These are phyloP conservation scores for Lasioglossum baleicum DNA, from an alignment of 1,140 invertebrate genomes.

Conservation along the genomic window DNA sequence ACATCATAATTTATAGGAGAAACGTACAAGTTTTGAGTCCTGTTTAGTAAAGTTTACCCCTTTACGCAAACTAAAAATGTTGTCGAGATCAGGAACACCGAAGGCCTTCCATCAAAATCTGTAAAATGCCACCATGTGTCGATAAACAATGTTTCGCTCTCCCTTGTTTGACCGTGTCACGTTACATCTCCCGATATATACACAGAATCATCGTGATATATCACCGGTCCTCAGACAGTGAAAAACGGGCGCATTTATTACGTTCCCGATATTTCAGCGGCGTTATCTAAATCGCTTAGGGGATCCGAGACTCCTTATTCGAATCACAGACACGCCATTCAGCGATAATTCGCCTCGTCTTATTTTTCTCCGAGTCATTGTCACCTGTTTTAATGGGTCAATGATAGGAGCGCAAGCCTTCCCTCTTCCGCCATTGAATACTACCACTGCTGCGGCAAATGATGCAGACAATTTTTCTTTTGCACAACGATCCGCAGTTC, in stretches of 20 bases:
- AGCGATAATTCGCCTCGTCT: not conserved
- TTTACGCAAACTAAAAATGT: too few relatives aligned
- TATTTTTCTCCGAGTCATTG: slow-evolving; percentile 18
- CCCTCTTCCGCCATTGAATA: slow-evolving; percentile 16
- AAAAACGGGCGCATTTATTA: not conserved
- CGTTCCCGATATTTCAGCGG: slow-evolving; percentile 8
- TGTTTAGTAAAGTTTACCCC: too few relatives aligned
- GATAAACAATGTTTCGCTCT: too few relatives aligned
- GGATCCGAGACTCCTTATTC: not conserved
- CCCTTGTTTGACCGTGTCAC: not conserved
- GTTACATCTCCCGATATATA: not conserved
- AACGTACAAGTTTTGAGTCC: too few relatives aligned
- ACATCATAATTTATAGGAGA: too few relatives aligned
- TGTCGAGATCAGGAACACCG: too few relatives aligned
- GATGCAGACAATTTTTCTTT: too few relatives aligned
- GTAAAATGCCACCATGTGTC: too few relatives aligned
- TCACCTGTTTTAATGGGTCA: slow-evolving; percentile 24
- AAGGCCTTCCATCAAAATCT: too few relatives aligned
- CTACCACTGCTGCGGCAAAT: too few relatives aligned
- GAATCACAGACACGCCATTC: not conserved
- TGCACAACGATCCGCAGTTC: too few relatives aligned
- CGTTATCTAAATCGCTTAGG: slow-evolving; percentile 24
- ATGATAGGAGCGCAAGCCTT: not conserved
- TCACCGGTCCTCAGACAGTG: not conserved
- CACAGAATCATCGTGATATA: not conserved